phyloP scores from a whole-genome alignment of 2,888 invertebrate genomes.

The Amblyjoppa proteus region DNA sequence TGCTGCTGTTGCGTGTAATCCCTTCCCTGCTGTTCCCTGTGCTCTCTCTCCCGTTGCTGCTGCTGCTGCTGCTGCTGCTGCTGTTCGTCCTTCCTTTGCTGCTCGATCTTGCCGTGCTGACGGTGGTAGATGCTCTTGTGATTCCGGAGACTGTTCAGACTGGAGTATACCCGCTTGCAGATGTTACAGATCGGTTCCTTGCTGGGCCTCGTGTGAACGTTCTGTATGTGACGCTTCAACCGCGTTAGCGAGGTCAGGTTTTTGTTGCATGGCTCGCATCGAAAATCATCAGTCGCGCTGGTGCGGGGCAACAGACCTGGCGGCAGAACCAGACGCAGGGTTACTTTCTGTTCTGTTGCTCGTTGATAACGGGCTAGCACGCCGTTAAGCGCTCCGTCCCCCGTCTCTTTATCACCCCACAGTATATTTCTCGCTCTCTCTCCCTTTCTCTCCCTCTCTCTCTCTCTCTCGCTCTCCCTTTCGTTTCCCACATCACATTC shows the following conservation, averaged over 20 bases:
- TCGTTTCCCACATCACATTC: constrained; percentile 63
- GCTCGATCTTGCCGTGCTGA: constrained; percentile 87
- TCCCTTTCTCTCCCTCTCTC: not conserved
- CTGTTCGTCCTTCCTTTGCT: constrained; percentile 89
- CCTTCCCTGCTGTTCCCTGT: constrained; percentile 73
- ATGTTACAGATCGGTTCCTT: constrained; percentile 96
- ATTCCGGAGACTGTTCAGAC: constrained; percentile 95
- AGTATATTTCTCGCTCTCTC: constrained; percentile 16
- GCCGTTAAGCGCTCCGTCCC: constrained; percentile 55
- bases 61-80: constrained; percentile 84
- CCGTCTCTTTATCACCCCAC: constrained; percentile 41
- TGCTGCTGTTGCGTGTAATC: constrained; percentile 71
- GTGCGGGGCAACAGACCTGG: constrained; percentile 88
- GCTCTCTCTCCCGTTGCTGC: constrained; percentile 78
- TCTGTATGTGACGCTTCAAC: constrained; percentile 96
- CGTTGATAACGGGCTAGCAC: constrained; percentile 58
- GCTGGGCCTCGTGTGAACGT: constrained; percentile 96
- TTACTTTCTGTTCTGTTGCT: constrained; percentile 81
- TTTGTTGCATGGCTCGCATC: constrained; percentile 97
- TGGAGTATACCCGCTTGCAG: constrained; percentile 96
- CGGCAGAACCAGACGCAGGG: constrained; percentile 86
- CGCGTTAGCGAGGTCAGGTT: constrained; percentile 94
- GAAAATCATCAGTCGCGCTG: constrained; percentile 93
- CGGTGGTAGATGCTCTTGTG: constrained; percentile 97
- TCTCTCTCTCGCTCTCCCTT: constrained; percentile 30